phyloP scores from a whole-genome alignment of 2,888 invertebrate species.

The Girardia tigrina region DNA sequence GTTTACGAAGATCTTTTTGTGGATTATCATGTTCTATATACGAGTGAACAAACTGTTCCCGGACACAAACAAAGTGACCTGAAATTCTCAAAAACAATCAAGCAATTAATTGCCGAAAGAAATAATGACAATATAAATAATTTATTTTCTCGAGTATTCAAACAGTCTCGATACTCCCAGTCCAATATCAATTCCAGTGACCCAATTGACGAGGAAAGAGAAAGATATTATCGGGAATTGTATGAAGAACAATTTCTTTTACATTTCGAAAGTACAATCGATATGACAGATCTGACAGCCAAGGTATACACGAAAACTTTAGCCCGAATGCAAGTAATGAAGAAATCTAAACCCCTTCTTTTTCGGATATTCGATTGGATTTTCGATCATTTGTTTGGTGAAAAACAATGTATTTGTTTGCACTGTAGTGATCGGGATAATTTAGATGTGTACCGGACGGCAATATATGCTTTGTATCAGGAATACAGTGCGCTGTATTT shows the following conservation, averaged over 20 bases:
- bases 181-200: background rate
- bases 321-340: background rate
- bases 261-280: background rate
- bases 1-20: background rate
- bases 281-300: background rate
- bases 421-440: conserved; percentile 7
- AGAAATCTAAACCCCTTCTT: background rate
- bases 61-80: background rate
- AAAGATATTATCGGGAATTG: background rate
- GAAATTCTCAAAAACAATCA: background rate
- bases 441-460: background rate
- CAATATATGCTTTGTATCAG: background rate
- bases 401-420: background rate
- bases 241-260: background rate
- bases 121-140: background rate
- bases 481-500: background rate
- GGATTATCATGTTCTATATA: background rate
- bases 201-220: background rate
- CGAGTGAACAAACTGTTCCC: conserved; percentile 4
- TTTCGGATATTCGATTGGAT: background rate
- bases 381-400: background rate
- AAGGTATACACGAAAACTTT: background rate
- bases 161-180: too few species aligned
- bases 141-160: too few species aligned
- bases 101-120: background rate